Evolutionary conservation across 2,797 vertebrate species (phyloP).

Genomic region (Pangasius larnaudii): DNA sequence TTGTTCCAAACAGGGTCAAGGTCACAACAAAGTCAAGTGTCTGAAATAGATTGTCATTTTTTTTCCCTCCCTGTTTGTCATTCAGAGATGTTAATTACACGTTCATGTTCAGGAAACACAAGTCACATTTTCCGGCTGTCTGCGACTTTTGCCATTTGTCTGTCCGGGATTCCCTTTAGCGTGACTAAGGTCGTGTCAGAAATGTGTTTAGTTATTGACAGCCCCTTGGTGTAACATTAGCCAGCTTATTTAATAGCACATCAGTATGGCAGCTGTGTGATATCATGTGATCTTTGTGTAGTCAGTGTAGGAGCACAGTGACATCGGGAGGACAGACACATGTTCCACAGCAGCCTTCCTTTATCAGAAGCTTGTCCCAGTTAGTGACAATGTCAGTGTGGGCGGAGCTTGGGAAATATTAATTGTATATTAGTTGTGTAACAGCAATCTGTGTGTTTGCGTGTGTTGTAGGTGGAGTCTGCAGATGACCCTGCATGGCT

Average conservation of each 20-base stretch:
- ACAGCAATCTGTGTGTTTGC: neutral
- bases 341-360: neutral
- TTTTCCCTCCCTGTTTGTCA: too few species aligned
- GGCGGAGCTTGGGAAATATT: neutral
- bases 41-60: too few species aligned
- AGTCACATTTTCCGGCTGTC: too few species aligned
- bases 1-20: neutral
- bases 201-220: too few species aligned
- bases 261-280: neutral
- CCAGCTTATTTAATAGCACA: too few species aligned
- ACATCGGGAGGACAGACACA: too few species aligned
- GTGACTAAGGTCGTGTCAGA: too few species aligned
- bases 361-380: neutral
- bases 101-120: too few species aligned
- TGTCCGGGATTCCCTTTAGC: too few species aligned
- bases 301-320: neutral
- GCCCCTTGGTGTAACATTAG: neutral
- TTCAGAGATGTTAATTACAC: too few species aligned
- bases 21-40: neutral
- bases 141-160: too few species aligned
- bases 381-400: neutral
- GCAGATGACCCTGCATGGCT: slow-evolving; percentile 89
- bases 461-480: slow-evolving; percentile 79
- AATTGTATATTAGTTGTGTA: neutral
- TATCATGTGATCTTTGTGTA: neutral